These are phyloP conservation scores for Meleagris gallopavo DNA, from an alignment of 2,113 vertebrate species.

Conservation along the genomic window DNA sequence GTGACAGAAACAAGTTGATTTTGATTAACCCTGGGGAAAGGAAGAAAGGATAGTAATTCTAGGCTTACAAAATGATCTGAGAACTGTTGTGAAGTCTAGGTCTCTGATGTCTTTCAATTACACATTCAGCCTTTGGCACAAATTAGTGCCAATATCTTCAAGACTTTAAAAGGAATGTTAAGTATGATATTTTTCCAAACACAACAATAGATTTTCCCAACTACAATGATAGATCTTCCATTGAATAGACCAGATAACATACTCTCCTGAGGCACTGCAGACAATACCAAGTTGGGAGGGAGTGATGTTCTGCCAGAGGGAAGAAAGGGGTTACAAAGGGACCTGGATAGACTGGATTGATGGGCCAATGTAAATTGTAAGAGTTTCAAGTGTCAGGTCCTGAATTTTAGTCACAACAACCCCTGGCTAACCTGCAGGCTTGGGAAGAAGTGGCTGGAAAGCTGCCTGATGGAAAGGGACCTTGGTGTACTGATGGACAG, in stretches of 20 bases:
- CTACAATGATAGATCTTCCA: not conserved
- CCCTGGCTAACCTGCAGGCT: too few species aligned
- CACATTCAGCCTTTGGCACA: not conserved
- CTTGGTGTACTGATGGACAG: too few species aligned
- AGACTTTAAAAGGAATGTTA: not conserved
- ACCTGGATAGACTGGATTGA: too few species aligned
- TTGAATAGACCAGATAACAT: not conserved
- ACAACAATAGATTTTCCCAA: not conserved
- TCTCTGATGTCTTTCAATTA: not conserved
- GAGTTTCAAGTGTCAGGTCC: too few species aligned
- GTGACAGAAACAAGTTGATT: not conserved
- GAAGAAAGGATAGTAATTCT: not conserved
- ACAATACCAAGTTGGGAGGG: too few species aligned
- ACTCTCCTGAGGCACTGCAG: not conserved
- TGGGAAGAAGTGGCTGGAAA: too few species aligned
- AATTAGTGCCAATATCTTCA: not conserved
- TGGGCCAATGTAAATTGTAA: too few species aligned
- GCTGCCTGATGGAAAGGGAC: too few species aligned
- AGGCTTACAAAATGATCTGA: not conserved
- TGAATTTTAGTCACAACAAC: too few species aligned
- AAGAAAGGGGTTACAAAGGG: too few species aligned
- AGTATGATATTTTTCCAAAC: not conserved
- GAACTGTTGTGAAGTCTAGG: not conserved
- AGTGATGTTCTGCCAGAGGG: too few species aligned
- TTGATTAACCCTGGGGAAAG: not conserved